Evolutionary conservation across 2,113 vertebrate species (phyloP).

Genomic region (Clarias batrachus): DNA sequence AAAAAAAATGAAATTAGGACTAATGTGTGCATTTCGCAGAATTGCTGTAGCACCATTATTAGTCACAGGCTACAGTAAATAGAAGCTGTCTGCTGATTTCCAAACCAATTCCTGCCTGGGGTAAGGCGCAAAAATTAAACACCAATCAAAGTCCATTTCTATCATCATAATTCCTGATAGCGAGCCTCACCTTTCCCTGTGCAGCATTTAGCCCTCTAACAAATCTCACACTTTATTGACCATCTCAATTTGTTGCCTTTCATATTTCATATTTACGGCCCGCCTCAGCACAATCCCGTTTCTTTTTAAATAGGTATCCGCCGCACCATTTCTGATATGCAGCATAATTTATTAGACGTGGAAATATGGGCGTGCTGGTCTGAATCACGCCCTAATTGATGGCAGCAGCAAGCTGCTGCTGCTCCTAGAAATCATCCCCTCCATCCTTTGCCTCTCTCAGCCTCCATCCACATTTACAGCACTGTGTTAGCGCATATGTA

Average conservation of each 20-base stretch:
- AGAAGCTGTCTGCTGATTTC: slow-evolving; percentile 69
- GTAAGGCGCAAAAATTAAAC: slow-evolving; percentile 78
- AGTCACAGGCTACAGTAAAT: slow-evolving; percentile 72
- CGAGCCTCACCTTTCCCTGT: slow-evolving; percentile 76
- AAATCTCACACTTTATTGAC: slow-evolving; percentile 90
- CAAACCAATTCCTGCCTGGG: slow-evolving; percentile 64
- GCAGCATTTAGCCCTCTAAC: slow-evolving; percentile 77
- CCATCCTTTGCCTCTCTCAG: slow-evolving; percentile 45
- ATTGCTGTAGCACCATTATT: slow-evolving; percentile 65
- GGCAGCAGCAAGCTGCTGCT: slow-evolving; percentile 62
- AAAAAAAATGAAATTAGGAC: slow-evolving; percentile 68
- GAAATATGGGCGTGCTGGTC: slow-evolving; percentile 79
- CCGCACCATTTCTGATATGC: slow-evolving; percentile 84
- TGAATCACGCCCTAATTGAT: slow-evolving; percentile 87
- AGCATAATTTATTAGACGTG: slow-evolving; percentile 89
- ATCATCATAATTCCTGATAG: slow-evolving; percentile 86
- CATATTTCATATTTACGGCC: slow-evolving; percentile 92
- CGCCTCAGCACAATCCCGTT: slow-evolving; percentile 81
- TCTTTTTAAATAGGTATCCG: slow-evolving; percentile 80
- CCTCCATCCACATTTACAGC: slow-evolving; percentile 50
- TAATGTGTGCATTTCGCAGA: slow-evolving; percentile 70
- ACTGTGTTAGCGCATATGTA: slow-evolving; percentile 20
- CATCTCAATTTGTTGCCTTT: slow-evolving; percentile 86
- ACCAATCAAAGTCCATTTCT: slow-evolving; percentile 86
- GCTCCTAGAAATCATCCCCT: slow-evolving; percentile 38